Evolutionary conservation across 2,888 invertebrate species (phyloP), one percentile per base, ranked within the genome.

Genomic region (Spisula subtruncata): DNA sequence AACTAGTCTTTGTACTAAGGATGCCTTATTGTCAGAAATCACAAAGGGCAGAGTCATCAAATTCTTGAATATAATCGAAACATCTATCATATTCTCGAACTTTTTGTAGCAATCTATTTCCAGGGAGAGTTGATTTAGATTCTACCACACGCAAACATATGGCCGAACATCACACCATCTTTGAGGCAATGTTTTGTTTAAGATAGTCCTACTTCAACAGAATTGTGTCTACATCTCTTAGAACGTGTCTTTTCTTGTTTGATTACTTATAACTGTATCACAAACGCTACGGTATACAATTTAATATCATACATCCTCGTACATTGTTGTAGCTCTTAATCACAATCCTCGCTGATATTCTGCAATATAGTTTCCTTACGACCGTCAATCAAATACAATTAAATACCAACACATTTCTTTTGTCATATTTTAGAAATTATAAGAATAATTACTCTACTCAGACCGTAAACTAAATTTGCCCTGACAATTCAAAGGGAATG

Each of bases 1-100:
- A 35, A 75, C 75, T 75, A 75, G 75, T 75, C n/a, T n/a, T n/a
- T 35, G 75, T 75, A 75, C 35, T 75, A 35, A 75, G 35, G 12
- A 10, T 25, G 60, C n/a, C n/a, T n/a, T n/a, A 75, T 75, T 75
- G 29, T 75, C 16, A 75, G 75, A 75, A 75, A 25, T 66, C 60
- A 66, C 60, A 75, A 75, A 35, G 75, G 75, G 32, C 32, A 32
- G 60, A 20, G 25, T 66, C 60, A 66, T 66, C 25, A 66, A 66
- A 66, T n/a, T 25, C 60, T 66, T 20, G 60, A 66, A 66, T 8
- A 10, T 66, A 66, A 66, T 66, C 60, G 60, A 66, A 66, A n/a
- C n/a, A 66, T 66, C 60, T 66, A 66, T 66, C 60, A 66, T 66
- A 66, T 66, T 25, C n/a, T 66, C 8, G 60, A 10, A 66, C 60